Percentiles rank a stretch among this genome's conserved stretches.
Evolutionary conservation across 2,113 vertebrate species (phyloP).

Genomic region (Bostrychus sinensis): DNA sequence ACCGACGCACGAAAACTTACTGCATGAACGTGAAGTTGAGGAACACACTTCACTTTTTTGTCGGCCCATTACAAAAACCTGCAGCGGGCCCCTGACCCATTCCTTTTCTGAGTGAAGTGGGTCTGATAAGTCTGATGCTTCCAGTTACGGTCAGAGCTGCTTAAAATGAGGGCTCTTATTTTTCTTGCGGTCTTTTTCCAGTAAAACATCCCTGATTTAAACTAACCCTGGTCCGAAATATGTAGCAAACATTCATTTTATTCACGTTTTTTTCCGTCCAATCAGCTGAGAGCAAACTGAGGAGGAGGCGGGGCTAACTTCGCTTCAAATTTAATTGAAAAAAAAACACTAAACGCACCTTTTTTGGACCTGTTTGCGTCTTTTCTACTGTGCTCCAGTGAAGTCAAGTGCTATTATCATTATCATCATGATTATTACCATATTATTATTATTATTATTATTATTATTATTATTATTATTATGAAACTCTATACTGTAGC

Average conservation of each 20-base stretch:
- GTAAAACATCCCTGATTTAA: too few relatives aligned
- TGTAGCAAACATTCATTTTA: conserved; percentile 43
- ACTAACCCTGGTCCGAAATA: neutral
- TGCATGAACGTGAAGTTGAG: too few relatives aligned
- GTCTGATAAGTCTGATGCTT: too few relatives aligned
- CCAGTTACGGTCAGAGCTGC: too few relatives aligned
- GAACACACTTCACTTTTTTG: too few relatives aligned
- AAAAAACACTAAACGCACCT: conserved; percentile 55
- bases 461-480: conserved; percentile 50
- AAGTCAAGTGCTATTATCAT: conserved; percentile 74
- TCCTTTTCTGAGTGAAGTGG: too few relatives aligned
- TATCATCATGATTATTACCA: conserved; percentile 61
- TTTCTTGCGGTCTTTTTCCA: too few relatives aligned
- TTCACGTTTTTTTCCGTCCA: conserved; percentile 62
- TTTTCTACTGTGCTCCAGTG: conserved; percentile 73
- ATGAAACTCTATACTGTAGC: conserved; percentile 25
- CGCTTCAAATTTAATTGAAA: conserved; percentile 65
- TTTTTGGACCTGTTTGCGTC: conserved; percentile 28
- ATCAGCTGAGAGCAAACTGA: conserved; percentile 44
- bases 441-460: conserved; percentile 29
- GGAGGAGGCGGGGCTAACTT: conserved; percentile 63
- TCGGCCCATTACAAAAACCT: too few relatives aligned
- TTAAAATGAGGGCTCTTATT: too few relatives aligned
- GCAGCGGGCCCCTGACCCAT: too few relatives aligned
- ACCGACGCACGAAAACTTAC: too few relatives aligned